Conservation (phyloP, 2,888 invertebrate genomes). For the Drosophila bunnanda region DNA sequence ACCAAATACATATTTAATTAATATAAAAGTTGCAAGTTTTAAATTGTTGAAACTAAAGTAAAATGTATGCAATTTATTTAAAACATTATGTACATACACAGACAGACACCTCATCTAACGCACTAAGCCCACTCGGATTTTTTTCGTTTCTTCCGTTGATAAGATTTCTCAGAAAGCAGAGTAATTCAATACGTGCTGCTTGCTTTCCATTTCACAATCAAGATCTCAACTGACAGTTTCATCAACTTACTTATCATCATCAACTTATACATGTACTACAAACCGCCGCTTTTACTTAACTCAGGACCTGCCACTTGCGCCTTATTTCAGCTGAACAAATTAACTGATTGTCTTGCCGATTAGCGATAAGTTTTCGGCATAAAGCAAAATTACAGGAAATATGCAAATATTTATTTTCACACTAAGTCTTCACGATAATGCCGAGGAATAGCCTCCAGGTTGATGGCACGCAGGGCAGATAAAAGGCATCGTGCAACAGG, state of each 20-base stretch:
- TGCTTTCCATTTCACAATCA: background rate
- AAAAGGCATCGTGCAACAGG: slow-evolving; percentile 14
- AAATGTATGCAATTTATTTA: background rate
- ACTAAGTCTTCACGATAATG: slow-evolving; percentile 47
- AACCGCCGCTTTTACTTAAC: background rate
- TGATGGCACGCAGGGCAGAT: slow-evolving; percentile 2
- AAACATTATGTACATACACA: background rate
- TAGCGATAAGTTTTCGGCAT: slow-evolving; percentile 25
- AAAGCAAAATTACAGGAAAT: slow-evolving; percentile 29
- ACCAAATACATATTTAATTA: background rate
- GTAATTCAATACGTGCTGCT: slow-evolving; percentile 16
- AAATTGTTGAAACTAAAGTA: background rate
- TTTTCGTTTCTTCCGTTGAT: background rate
- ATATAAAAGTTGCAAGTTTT: background rate
- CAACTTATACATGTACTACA: background rate
- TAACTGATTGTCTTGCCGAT: slow-evolving; percentile 14
- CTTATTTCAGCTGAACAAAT: slow-evolving; percentile 5
- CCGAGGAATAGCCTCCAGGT: slow-evolving; percentile 34
- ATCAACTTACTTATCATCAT: slow-evolving; percentile 2
- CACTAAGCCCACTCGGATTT: background rate
- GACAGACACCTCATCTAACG: background rate
- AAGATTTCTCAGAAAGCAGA: background rate
- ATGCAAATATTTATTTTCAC: slow-evolving; percentile 58
- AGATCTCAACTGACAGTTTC: background rate
- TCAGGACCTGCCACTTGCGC: background rate